Percentiles rank a stretch among this genome's conserved stretches.
These are phyloP conservation scores for Polydrusus tereticollis DNA, from an alignment of 2,888 invertebrate species.

Conservation along the genomic window DNA sequence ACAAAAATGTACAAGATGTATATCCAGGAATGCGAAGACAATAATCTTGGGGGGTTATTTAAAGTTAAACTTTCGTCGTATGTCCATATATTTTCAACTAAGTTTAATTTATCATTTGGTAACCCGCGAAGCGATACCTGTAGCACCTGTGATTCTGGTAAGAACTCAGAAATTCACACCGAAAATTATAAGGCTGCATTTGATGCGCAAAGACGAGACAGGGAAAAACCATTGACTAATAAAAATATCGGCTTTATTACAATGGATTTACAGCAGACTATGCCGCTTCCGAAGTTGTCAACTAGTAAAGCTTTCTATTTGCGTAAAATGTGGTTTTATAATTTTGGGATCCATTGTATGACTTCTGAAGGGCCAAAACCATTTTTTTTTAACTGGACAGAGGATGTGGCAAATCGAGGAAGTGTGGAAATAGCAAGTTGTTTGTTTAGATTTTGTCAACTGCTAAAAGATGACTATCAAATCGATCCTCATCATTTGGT, in stretches of 20 bases:
- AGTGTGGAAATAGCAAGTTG: conserved; percentile 14
- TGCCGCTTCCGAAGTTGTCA: not conserved
- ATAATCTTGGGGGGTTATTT: too few species aligned
- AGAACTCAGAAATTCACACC: not conserved
- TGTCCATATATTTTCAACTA: conserved; percentile 11
- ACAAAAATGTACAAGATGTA: too few species aligned
- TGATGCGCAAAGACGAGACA: not conserved
- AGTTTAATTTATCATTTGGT: conserved; percentile 16
- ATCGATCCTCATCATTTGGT: too few species aligned
- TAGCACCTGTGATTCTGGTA: conserved; percentile 7
- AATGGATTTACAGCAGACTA: conserved; percentile 14
- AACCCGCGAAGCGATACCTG: not conserved
- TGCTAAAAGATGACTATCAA: conserved; percentile 6
- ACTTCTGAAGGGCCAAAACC: conserved; percentile 4
- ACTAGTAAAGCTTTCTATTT: too few species aligned
- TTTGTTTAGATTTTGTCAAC: conserved; percentile 8
- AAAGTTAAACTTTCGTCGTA: conserved; percentile 13
- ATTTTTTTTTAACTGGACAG: conserved; percentile 15
- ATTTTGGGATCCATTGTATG: conserved; percentile 7
- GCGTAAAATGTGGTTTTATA: too few species aligned
- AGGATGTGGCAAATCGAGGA: conserved; percentile 9
- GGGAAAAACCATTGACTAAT: not conserved
- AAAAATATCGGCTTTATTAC: not conserved
- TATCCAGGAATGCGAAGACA: too few species aligned
- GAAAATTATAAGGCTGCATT: conserved; percentile 5